Conservation (phyloP, 2,797 vertebrate genomes). For the Pachyuromys duprasi region DNA sequence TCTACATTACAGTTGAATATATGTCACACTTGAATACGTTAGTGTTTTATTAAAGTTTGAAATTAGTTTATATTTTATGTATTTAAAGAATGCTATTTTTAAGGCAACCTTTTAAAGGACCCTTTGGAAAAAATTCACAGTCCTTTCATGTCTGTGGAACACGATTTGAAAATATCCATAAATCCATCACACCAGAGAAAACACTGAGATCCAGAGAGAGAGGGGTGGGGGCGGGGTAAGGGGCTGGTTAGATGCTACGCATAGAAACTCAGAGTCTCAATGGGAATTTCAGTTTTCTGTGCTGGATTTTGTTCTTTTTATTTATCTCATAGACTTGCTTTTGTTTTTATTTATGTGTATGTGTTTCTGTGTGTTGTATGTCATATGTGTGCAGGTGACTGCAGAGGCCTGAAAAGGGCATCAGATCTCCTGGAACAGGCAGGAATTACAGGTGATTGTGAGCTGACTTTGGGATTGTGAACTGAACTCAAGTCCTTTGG, state of each 20-base stretch:
- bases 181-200: not conserved
- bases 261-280: not conserved
- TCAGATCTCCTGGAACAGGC: not conserved
- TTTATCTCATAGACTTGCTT: not conserved
- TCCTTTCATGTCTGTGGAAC: not conserved
- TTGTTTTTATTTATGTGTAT: not conserved
- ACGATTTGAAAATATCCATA: not conserved
- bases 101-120: not conserved
- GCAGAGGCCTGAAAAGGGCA: not conserved
- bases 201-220: not conserved
- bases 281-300: not conserved
- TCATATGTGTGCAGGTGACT: not conserved
- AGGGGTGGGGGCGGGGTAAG: too few relatives aligned
- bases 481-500: not conserved
- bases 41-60: not conserved
- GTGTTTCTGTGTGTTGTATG: not conserved
- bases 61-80: not conserved
- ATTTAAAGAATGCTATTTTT: slow-evolving; percentile 10
- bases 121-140: not conserved
- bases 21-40: not conserved
- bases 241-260: not conserved
- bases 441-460: not conserved
- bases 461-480: not conserved
- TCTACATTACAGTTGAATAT: not conserved
- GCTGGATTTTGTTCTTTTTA: not conserved